These are phyloP conservation scores for Drosophila borealis DNA, from an alignment of 2,888 invertebrate species.

Conservation along the genomic window DNA sequence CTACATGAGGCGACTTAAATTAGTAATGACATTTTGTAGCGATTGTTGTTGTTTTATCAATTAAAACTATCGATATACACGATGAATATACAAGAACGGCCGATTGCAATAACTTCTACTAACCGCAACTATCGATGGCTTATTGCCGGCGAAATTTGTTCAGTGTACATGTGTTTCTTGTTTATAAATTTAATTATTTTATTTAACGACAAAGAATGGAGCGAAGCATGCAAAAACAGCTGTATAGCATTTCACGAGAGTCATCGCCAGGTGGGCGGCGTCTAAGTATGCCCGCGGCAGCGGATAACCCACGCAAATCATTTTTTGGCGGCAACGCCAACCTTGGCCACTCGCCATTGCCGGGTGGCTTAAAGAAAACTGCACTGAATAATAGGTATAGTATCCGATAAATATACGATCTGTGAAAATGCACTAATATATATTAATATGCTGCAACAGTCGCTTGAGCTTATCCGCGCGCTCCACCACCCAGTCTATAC, in stretches of 20 bases:
- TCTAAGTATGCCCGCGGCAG: constrained; percentile 63
- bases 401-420: neutral
- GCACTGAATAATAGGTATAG: constrained; percentile 65
- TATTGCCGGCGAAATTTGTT: constrained; percentile 47
- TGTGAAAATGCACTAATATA: neutral
- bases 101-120: neutral
- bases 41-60: neutral
- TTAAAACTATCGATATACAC: neutral
- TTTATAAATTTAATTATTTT: constrained; percentile 33
- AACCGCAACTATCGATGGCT: constrained; percentile 5
- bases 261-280: constrained; percentile 71
- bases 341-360: constrained; percentile 24
- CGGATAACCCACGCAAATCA: constrained; percentile 73
- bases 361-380: constrained; percentile 69
- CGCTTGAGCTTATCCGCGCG: constrained; percentile 87
- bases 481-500: constrained; percentile 88
- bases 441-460: constrained; percentile 69
- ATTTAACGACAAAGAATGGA: constrained; percentile 36
- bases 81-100: neutral
- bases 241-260: constrained; percentile 69
- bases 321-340: constrained; percentile 67
- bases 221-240: constrained; percentile 71
- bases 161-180: constrained; percentile 50
- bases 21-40: neutral
- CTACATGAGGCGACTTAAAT: neutral